Evolutionary conservation across 2,888 invertebrate species (phyloP).

Genomic region (Palloptera scutellata): DNA sequence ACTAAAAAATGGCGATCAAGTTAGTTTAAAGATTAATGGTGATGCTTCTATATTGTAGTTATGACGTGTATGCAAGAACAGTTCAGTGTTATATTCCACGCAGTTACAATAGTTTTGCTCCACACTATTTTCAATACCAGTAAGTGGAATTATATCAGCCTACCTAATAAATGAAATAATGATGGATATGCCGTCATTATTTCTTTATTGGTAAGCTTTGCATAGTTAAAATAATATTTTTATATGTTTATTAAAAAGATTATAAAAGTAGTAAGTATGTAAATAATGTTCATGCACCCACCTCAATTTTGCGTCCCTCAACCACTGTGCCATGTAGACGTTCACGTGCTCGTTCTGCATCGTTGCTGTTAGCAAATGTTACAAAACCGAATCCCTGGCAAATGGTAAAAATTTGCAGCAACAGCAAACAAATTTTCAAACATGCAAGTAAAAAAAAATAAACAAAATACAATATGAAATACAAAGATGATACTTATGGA

Average conservation of each 20-base stretch:
- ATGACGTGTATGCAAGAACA: too few relatives aligned
- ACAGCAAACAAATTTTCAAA: background rate
- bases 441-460: conserved; percentile 12
- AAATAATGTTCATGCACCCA: conserved; percentile 85
- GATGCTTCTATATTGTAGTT: too few relatives aligned
- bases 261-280: conserved; percentile 15
- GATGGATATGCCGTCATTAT: conserved; percentile 11
- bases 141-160: too few relatives aligned
- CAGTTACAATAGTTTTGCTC: too few relatives aligned
- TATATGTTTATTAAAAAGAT: background rate
- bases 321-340: conserved; percentile 99
- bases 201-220: conserved; percentile 21
- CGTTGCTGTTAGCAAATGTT: conserved; percentile 99
- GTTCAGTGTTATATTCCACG: too few relatives aligned
- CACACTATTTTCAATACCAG: too few relatives aligned
- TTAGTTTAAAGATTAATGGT: too few relatives aligned
- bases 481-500: background rate
- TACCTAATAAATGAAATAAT: conserved; percentile 2
- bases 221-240: background rate
- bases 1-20: too few relatives aligned
- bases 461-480: too few relatives aligned
- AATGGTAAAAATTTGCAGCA: conserved; percentile 9
- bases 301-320: conserved; percentile 99
- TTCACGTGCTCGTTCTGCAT: conserved; percentile 99
- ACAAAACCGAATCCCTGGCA: conserved; percentile 99